Evolutionary conservation across 64 coral and sea anemone genomes (phyloP), one percentile per base, ranked within the genome.

Genomic region (Trachythela sp.): DNA sequence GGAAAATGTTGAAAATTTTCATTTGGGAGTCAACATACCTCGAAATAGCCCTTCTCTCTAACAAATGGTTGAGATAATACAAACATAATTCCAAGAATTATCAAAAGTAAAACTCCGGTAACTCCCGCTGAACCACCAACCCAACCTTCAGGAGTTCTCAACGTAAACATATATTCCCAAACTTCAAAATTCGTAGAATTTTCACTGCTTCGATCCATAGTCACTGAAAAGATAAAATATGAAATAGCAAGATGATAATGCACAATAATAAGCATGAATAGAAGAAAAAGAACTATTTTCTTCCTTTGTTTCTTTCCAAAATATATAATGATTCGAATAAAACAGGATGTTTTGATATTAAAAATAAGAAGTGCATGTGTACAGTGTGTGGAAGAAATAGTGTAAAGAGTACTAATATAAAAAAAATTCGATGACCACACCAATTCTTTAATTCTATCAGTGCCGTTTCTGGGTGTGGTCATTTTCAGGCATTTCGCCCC

Each of bases 91-190:
- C 75, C 75, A 80, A 80, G 75, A 38, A 80, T 39, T 15, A 80
- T 30, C 8, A 80, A 36, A 35, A 80, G 75, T 39, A 80, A 80
- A 35, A 80, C 20, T 80, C 75, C 75, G 31, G 75, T 80, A 35
- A 80, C 10, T 80, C 75, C 75, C 9, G 75, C 75, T 80, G 75
- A 80, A 35, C 75, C 75, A 0, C 38, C 38, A 35, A 80, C 75
- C 75, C 75, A 80, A 22, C 75, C 75, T 80, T 80, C 75, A 36
- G 32, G 75, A 38, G 75, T 80, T 37, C 34, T 3, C 8, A 80
- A 80, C 32, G 75, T 80, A 39, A 80, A 80, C 20, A 80, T 6
- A 36, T 80, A 80, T 80, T 80, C 75, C 75, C 75, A 80, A 37
- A 30, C 75, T 80, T 80, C 75, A 22, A 36, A 80, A 29, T 37